These are phyloP conservation scores for Mustela lutreola DNA, from an alignment of 2,113 vertebrate genomes.

Conservation along the genomic window DNA sequence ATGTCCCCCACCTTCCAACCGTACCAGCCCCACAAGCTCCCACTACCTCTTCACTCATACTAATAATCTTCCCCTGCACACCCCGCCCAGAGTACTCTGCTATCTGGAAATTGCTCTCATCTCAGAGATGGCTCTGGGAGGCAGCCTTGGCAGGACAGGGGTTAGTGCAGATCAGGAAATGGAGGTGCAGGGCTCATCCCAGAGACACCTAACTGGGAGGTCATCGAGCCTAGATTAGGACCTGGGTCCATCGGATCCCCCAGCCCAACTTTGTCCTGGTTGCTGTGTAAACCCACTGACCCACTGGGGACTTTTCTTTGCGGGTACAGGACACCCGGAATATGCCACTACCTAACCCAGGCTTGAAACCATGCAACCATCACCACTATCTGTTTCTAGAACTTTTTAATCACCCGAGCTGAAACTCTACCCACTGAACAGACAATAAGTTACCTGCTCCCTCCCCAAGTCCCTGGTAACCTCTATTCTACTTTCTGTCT, in stretches of 20 bases:
- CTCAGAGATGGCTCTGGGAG: not conserved
- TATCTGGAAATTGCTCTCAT: not conserved
- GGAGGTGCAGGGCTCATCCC: not conserved
- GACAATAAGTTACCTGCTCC: not conserved
- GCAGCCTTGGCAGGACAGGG: not conserved
- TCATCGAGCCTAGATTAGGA: not conserved
- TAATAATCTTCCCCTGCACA: not conserved
- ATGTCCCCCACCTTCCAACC: not conserved
- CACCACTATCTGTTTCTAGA: not conserved
- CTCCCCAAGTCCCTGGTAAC: not conserved
- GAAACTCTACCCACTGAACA: not conserved
- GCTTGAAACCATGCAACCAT: not conserved
- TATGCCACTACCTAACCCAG: not conserved
- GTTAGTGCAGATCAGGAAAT: not conserved
- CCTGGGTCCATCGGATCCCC: not conserved
- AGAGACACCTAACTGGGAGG: not conserved
- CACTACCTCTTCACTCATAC: not conserved
- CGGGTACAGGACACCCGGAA: not conserved
- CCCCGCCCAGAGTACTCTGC: not conserved
- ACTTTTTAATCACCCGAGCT: not conserved
- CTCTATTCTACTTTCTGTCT: not conserved
- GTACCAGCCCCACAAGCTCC: not conserved
- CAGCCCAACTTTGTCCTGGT: not conserved
- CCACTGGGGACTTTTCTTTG: not conserved
- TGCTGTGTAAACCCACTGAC: slow-evolving; percentile 2